A percentile compares a stretch with the other conserved stretches of the same genome.
phyloP scores from a whole-genome alignment of 2,888 invertebrate species.

The Lumbricus terrestris region DNA sequence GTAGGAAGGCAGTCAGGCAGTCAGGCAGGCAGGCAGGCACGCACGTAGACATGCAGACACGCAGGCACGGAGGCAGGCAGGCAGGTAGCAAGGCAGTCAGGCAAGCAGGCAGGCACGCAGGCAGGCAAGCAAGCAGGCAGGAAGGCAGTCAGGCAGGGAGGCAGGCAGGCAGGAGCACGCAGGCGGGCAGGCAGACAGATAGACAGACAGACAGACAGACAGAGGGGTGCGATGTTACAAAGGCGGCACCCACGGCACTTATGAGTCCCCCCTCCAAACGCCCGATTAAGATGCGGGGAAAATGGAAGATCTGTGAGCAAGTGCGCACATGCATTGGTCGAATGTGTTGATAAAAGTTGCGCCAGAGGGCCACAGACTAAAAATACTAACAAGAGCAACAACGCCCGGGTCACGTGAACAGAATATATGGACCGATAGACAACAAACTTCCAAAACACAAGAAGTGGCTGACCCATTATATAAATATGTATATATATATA shows the following conservation, averaged over 20 bases:
- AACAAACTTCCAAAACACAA: neutral
- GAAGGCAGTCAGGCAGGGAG: too few species aligned
- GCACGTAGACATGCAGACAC: too few species aligned
- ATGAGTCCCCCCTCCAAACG: neutral
- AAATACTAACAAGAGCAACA: neutral
- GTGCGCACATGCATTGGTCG: neutral
- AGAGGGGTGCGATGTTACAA: neutral
- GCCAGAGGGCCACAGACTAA: neutral
- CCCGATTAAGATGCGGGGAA: neutral
- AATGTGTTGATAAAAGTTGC: neutral
- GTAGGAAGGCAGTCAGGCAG: too few species aligned
- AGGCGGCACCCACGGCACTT: neutral
- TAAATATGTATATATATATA: neutral
- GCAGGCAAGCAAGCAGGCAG: too few species aligned
- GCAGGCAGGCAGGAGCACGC: too few species aligned
- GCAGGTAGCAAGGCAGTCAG: too few species aligned
- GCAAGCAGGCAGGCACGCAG: neutral
- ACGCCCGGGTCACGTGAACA: neutral
- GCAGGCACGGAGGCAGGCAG: too few species aligned
- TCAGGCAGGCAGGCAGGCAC: neutral
- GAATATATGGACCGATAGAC: neutral
- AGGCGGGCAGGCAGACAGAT: too few species aligned
- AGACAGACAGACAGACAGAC: neutral
- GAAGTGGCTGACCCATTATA: neutral
- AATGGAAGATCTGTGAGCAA: neutral